Evolutionary conservation across 2,888 invertebrate species (phyloP), one percentile per base, ranked within the genome.

Genomic region (Laothoe populi): DNA sequence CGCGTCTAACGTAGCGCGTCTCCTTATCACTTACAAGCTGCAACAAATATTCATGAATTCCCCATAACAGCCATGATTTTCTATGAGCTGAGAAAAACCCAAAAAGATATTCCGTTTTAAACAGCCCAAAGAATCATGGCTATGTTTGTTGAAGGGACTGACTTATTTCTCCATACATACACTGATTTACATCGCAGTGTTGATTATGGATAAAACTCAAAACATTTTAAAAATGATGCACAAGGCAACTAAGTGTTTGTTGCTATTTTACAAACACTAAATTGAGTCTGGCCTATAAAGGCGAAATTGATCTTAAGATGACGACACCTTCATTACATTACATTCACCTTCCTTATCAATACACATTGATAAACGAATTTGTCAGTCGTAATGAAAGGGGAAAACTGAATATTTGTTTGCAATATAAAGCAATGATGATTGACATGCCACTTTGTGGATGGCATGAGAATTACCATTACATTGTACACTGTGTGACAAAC

Each of bases 41-140:
- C 82, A 92, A 92, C 90, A 92, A 92, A 92, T 92, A 92, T 92
- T 91, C 92, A 88, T 74, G 90, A 81, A 85, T 91, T 90, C 92
- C 92, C 92, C 92, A 79, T 82, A 77, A 73, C 78, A 83, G 84
- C 83, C 83, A 78, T 72, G 82, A 72, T 82, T 79, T 86, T 85
- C 88, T 83, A 74, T 75, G 78, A 86, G 80, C 74, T 63, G 65
- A 68, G 63, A 62, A 44, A 46, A 58, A 60, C 62, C 67, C 42
- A 62, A 26, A 63, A 53, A 60, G 40, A 38, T 42, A 59, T 45
- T n/a, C 2, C 23, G 21, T 31, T 48, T 60, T 10, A 45, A 64
- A 70, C 67, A 66, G 70, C 73, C 72, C 74, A 75, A 73, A 73
- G 71, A 75, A 77, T 70, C 64, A 65, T 60, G 63, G 63, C 67